phyloP scores from a whole-genome alignment of 2,113 vertebrate species.

The Hiodon alosoides region DNA sequence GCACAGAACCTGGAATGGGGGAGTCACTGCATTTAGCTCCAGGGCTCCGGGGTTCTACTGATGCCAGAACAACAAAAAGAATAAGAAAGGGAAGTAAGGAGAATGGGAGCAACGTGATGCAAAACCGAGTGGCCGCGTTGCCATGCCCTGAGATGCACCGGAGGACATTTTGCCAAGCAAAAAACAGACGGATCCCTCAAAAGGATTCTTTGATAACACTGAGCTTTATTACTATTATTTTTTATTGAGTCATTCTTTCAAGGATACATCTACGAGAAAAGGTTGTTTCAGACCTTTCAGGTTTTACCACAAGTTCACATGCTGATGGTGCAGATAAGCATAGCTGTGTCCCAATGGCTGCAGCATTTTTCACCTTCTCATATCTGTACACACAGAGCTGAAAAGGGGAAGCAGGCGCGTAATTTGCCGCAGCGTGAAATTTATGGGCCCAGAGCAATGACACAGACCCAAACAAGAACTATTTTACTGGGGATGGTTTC shows the following conservation, averaged over 20 bases:
- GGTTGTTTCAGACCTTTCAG: no score
- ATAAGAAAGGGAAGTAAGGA: neutral
- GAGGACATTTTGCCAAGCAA: neutral
- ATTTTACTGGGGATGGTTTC: neutral
- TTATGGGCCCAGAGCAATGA: neutral
- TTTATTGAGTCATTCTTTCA: neutral
- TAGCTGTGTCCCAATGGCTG: constrained; percentile 1
- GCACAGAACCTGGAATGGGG: neutral
- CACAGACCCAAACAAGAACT: neutral
- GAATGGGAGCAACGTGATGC: neutral
- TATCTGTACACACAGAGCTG: neutral
- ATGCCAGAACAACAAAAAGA: neutral
- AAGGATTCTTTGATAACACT: constrained; percentile 7
- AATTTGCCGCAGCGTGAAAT: neutral
- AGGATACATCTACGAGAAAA: neutral
- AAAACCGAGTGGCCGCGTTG: neutral
- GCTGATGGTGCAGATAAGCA: neutral
- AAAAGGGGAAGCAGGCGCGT: neutral
- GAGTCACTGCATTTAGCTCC: constrained; percentile 18
- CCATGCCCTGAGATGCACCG: no score
- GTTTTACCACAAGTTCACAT: neutral
- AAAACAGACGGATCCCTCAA: neutral
- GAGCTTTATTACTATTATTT: neutral
- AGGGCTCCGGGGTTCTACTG: constrained; percentile 8
- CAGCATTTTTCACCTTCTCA: constrained; percentile 1